Base-by-base conservation (phyloP, 2,797 vertebrate genomes). In the Anableps anableps region DNA sequence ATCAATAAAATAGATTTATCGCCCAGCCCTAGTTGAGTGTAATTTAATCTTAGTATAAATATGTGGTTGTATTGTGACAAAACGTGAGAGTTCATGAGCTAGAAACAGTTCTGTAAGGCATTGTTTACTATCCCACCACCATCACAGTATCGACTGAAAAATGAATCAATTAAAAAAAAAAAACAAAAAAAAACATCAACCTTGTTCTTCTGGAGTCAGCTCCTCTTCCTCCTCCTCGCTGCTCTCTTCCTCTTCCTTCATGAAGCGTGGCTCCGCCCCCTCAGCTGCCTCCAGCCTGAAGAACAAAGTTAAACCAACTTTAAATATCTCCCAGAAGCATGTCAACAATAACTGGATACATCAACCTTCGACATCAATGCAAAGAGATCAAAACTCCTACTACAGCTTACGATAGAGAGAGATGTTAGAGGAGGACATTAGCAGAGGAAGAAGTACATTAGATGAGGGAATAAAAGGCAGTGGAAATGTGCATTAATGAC, bases 171-270 rank as follows among this genome's bases (percentile, higher is more conserved):
- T 1, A 55, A 55, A 55, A 43, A 43, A 43, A 43, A 3, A 58
- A n/a, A 51, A 62, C 14, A 31, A 34, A 19, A 38, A 16, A 4
- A 29, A 36, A 50, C 26, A 0, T 66, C 77, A 48, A 98, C 98
- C 98, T 95, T 92, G 96, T 89, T 99, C 97, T 94, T 99, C 98
- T 11, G 97, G 96, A 84, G 95, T 96, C 78, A 99, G 91, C 82
- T 99, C 97, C 78, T 96, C 96, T n/a, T 97, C 97, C 36, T 99
- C 98, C 58, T 99, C 98, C 74, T 96, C 97, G 74, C 96, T 97
- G 90, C 96, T 98, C 77, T 97, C 97, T 74, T 92, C 93, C 47
- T 92, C 93, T 74, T 94, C 92, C 60, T 90, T 91, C 94, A 95
- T 94, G 84, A 96, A 96, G 38, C 95, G 94, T 80, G 97, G 97